phyloP scores from a whole-genome alignment of 2,888 invertebrate species.

The Dolomedes plantarius region DNA sequence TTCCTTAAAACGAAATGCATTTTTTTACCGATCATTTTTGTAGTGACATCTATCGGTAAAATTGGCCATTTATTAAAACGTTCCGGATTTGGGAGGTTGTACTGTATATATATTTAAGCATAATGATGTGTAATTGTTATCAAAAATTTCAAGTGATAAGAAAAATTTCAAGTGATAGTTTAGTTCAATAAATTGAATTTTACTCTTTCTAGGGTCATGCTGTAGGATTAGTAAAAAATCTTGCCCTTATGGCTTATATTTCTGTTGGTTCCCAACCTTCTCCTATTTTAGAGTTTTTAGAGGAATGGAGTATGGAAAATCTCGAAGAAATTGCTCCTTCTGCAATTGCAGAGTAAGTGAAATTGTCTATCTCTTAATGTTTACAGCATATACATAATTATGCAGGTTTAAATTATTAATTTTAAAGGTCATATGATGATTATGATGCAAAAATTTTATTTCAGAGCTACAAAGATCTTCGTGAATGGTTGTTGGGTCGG shows the following conservation, averaged over 20 bases:
- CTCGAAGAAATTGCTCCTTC: constrained; percentile 99
- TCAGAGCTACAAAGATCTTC: constrained; percentile 96
- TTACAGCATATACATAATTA: background rate
- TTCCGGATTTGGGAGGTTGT: no score
- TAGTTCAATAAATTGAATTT: no score
- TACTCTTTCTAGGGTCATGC: constrained; percentile 78
- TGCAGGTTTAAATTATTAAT: background rate
- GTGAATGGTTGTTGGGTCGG: constrained; percentile 99
- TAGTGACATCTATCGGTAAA: no score
- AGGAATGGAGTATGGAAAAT: constrained; percentile 99
- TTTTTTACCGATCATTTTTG: no score
- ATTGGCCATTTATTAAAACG: no score
- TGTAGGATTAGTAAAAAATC: constrained; percentile 95
- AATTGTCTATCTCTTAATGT: background rate
- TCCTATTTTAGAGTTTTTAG: constrained; percentile 99
- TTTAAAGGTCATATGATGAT: no score
- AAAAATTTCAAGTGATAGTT: no score
- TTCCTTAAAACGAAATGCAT: no score
- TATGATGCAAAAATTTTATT: no score
- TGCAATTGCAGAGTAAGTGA: constrained; percentile 90
- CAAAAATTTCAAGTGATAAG: no score
- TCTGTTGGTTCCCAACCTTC: constrained; percentile 99
- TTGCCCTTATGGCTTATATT: constrained; percentile 99
- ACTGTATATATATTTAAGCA: no score
- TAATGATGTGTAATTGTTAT: no score